Evolutionary conservation across 64 coral and sea anemone genomes (phyloP).

Genomic region (Stylophora pistillata): DNA sequence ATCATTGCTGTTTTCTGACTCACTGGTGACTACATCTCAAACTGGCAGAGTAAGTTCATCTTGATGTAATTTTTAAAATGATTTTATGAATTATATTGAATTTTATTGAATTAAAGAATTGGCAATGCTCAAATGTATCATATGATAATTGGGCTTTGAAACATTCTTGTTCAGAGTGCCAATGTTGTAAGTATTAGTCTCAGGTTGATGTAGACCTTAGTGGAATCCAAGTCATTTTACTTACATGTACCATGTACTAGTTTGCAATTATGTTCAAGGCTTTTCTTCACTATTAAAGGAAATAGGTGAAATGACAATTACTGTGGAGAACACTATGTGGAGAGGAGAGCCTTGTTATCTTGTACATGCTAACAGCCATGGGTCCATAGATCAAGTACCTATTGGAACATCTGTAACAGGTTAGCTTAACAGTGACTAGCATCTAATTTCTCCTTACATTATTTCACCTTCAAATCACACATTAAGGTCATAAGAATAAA

Average conservation of each 20-base stretch:
- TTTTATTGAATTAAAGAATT: background rate
- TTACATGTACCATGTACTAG: no score
- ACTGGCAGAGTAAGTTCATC: slow-evolving; percentile 53
- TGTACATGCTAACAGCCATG: slow-evolving; percentile 92
- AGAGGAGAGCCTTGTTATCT: slow-evolving; percentile 67
- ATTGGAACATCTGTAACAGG: slow-evolving; percentile 91
- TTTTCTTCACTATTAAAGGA: slow-evolving; percentile 51
- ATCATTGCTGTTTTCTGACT: slow-evolving; percentile 52
- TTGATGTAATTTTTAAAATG: no score
- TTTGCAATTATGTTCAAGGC: background rate
- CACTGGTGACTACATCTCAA: slow-evolving; percentile 59
- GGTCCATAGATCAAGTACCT: slow-evolving; percentile 72
- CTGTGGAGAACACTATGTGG: slow-evolving; percentile 76
- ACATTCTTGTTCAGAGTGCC: background rate
- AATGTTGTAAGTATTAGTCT: no score
- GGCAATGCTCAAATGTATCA: no score
- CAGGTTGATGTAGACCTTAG: no score
- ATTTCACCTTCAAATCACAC: background rate
- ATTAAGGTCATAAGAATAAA: background rate
- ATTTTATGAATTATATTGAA: no score
- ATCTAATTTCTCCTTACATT: background rate
- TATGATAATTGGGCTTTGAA: no score
- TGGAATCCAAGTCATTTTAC: no score
- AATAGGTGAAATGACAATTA: slow-evolving; percentile 90
- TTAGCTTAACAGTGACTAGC: background rate